A percentile compares a stretch with the other conserved stretches of the same genome.
phyloP scores from a whole-genome alignment of 2,797 vertebrate species.

The Gymnothorax reevesii region DNA sequence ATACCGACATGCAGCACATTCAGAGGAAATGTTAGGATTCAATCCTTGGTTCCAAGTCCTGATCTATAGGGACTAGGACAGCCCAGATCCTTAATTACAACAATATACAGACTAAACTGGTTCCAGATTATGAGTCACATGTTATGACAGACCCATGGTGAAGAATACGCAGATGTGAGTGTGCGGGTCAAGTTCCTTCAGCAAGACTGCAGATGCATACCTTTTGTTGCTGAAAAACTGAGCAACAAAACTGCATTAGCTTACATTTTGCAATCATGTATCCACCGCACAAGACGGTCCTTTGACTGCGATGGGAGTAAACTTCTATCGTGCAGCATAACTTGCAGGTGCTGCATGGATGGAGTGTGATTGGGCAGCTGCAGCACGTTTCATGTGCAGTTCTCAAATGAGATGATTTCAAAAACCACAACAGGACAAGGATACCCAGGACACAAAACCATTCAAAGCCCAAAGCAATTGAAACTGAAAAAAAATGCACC shows the following conservation, averaged over 20 bases:
- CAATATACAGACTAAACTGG: background rate
- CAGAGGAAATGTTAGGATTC: background rate
- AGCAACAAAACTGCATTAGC: background rate
- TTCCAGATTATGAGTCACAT: background rate
- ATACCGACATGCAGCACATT: background rate
- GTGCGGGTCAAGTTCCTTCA: background rate
- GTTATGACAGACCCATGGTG: background rate
- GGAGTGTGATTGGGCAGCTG: slow-evolving; percentile 11
- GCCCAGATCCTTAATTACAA: background rate
- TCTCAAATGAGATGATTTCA: slow-evolving; percentile 28
- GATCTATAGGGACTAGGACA: background rate
- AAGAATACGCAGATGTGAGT: background rate
- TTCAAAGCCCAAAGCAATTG: slow-evolving; percentile 48
- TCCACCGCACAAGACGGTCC: background rate
- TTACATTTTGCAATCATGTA: background rate
- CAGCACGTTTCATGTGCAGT: background rate
- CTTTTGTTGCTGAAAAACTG: background rate
- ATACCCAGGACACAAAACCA: background rate
- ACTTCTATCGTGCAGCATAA: background rate
- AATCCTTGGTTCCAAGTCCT: background rate
- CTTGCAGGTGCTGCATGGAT: background rate
- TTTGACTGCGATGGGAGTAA: background rate
- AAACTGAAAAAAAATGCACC: slow-evolving; percentile 54
- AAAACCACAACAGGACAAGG: slow-evolving; percentile 26
- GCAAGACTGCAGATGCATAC: background rate